These are phyloP conservation scores for Momotus momota DNA, from an alignment of 2,797 vertebrate genomes.

Conservation along the genomic window DNA sequence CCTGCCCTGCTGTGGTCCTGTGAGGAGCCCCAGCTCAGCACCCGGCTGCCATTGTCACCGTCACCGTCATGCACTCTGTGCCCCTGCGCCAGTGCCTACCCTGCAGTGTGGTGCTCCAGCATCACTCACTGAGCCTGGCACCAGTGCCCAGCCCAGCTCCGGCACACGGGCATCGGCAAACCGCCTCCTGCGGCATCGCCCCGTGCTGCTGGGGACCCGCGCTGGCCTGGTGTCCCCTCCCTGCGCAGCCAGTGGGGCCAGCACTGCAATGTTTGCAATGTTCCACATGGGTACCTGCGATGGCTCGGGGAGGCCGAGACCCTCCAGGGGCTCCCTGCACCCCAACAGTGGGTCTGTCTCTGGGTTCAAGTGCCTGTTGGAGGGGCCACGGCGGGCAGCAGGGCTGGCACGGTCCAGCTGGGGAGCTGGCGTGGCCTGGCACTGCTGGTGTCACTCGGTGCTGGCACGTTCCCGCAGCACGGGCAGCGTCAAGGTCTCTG, in stretches of 20 bases:
- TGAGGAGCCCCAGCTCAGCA: not conserved
- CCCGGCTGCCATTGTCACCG: not conserved
- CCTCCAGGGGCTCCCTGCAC: not conserved
- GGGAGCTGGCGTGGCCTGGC: not conserved
- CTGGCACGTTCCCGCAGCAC: conserved; percentile 63
- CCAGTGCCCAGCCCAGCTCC: not conserved
- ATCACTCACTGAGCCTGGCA: not conserved
- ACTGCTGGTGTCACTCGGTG: not conserved
- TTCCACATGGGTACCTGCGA: fast-evolving
- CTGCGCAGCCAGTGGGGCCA: not conserved
- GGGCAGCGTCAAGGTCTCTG: conserved; percentile 75
- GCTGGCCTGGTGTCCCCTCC: not conserved
- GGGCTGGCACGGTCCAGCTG: not conserved
- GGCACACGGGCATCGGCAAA: not conserved
- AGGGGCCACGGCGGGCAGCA: not conserved
- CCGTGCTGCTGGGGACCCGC: fast-evolving
- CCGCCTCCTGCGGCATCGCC: not conserved
- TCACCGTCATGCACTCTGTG: not conserved
- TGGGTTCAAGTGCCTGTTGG: not conserved
- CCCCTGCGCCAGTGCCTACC: not conserved
- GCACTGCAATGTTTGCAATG: not conserved
- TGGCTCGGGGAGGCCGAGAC: not conserved
- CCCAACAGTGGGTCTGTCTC: not conserved
- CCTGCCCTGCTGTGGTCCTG: fast-evolving
- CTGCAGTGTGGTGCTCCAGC: not conserved